Base-by-base conservation (phyloP, 1,140 invertebrate species). In the Diachasmimorpha longicaudata region DNA sequence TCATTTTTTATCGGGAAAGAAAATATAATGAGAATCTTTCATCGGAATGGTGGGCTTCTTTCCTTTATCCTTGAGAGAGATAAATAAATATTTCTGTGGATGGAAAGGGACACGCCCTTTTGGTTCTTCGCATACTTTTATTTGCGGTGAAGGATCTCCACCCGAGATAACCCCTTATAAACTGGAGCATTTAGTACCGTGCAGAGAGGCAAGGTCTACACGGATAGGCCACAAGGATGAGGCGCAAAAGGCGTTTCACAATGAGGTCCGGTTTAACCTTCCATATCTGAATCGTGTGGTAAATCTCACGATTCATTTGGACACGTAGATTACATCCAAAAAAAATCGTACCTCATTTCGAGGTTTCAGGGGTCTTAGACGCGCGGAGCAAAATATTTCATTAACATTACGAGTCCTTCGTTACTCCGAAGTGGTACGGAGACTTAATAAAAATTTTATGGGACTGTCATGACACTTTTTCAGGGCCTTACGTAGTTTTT, bases 141-240 rank as follows among this genome's bases (percentile, higher is more conserved):
- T 23, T 63, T 39, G 55, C 69, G 55, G 69, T 31, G 55, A 8
- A 39, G 81, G 80, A 84, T 85, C 78, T 69, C 70, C 48, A 67
- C 71, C 67, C 42, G 77, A 84, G 87, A 88, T 88, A 88, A 84
- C 83, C 58, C 85, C 81, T 85, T 84, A 87, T 87, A 86, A 89
- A 87, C 85, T 85, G 82, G 84, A 86, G 85, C 84, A 88, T 88
- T 72, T 88, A 87, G 87, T 83, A 83, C 83, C 80, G 78, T 80
- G 80, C 76, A 81, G 82, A 83, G 82, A 80, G 48, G 74, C 78
- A 63, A 68, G 58, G 52, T 76, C 85, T 85, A 82, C 81, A 78
- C 79, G 79, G 36, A 14, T 46, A 25, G 16, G 58, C 66, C 21
- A 67, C 36, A 58, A 76, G 70, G 44, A 48, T 37, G 48, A 42